Conservation (phyloP, 2,113 vertebrate genomes). For the Ciconia boyciana region DNA sequence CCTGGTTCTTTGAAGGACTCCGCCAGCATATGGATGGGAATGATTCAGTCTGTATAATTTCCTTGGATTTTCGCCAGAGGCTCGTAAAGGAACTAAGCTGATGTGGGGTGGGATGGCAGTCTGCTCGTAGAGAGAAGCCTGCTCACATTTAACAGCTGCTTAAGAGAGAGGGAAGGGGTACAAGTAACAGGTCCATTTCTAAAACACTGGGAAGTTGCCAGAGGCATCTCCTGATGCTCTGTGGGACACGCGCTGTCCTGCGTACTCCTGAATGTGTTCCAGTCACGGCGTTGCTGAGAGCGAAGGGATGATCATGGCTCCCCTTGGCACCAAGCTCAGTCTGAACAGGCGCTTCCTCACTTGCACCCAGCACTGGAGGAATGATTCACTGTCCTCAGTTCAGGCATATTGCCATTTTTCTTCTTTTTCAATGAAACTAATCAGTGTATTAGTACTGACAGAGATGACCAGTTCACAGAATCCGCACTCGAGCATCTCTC, state of each 20-base stretch:
- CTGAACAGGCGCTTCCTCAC: background rate
- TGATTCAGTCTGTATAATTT: constrained; percentile 17
- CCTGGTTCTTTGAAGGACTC: background rate
- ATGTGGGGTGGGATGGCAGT: background rate
- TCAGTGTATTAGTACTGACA: background rate
- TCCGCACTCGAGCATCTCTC: background rate
- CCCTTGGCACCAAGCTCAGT: background rate
- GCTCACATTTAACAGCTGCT: background rate
- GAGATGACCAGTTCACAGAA: background rate
- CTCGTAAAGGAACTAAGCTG: background rate
- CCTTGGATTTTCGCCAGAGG: background rate
- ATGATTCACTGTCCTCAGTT: background rate
- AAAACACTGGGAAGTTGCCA: background rate
- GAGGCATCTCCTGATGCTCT: background rate
- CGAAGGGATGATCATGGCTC: background rate
- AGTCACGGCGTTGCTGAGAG: background rate
- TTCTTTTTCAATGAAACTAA: background rate
- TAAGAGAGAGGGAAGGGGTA: background rate
- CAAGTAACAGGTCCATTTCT: background rate
- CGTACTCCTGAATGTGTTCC: background rate
- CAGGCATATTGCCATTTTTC: background rate
- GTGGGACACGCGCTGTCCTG: background rate
- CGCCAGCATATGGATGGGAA: constrained; percentile 15
- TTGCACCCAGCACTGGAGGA: background rate
- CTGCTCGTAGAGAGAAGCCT: background rate